Evolutionary conservation across 2,113 vertebrate genomes (phyloP), one percentile per base, ranked within the genome.

Genomic region (Riparia riparia): DNA sequence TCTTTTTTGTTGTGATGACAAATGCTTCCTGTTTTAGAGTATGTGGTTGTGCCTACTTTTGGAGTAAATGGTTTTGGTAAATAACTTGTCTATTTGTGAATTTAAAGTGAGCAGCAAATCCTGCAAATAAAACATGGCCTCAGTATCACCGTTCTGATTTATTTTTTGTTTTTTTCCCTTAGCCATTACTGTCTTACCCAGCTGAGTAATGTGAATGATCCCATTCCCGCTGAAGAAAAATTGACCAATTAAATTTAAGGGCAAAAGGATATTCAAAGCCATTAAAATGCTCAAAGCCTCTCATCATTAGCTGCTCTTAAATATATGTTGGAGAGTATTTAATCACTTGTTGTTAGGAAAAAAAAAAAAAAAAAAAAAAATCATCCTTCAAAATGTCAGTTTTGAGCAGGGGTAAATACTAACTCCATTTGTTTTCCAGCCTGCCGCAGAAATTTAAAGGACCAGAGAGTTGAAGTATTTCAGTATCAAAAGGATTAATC

Each of bases 61-160:
- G 61, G 80, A 94, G 87, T 80, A 93, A 94, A 51, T 49, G 8
- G 41, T 64, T 94, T 96, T 89, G 87, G 90, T 95, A 92, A 84
- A 72, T 78, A 68, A 64, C 60, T 92, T 79, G 86, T 88, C 65
- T 94, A 34, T 73, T 81, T 1, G 44, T 95, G 86, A 96, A 86
- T 82, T 72, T 74, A 25, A 94, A 89, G 45, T 60, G 57, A 95
- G 74, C 20, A 86, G 51, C 37, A 90, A 64, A 77, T 79, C 65
- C 70, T 70, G 65, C 58, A 86, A 97, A 96, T 96, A 96, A 96
- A 97, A 90, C 22, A 19, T 26, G 7, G 17, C 82, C 16, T 51
- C 71, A 47, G 5, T 53, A 76, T 47, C n/a, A 88, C 17, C 34
- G 41, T 63, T 72, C 15, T 54, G 63, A 72, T 61, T 66, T 60